Conservation (phyloP, 2,797 vertebrate species). For the Balearica regulorum region DNA sequence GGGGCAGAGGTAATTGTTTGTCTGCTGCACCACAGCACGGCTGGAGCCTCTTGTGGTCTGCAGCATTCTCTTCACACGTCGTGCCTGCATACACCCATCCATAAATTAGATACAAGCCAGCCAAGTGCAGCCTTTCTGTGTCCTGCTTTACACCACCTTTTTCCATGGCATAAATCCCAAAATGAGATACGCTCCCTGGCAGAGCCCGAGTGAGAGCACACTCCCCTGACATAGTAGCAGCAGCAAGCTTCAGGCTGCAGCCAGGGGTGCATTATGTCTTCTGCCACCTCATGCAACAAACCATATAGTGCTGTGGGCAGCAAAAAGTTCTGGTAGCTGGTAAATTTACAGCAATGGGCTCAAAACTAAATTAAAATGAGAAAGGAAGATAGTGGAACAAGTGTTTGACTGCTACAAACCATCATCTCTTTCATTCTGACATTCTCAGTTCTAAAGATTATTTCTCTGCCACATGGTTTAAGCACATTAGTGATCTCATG, state of each 20-base stretch:
- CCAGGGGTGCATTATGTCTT: not conserved
- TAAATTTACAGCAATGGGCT: not conserved
- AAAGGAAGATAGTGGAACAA: not conserved
- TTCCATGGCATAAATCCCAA: not conserved
- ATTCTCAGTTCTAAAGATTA: not conserved
- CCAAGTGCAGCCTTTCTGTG: not conserved
- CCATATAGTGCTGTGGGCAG: not conserved
- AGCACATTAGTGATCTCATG: not conserved
- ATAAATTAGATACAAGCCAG: not conserved
- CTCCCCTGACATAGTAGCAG: not conserved
- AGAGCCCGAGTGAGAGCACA: not conserved
- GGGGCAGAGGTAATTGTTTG: not conserved
- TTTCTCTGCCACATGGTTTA: not conserved
- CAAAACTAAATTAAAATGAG: not conserved
- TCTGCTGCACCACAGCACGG: fast-evolving
- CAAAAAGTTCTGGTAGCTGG: not conserved
- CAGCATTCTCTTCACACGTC: not conserved
- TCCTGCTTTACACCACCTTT: not conserved
- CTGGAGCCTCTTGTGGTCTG: not conserved
- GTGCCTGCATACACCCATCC: not conserved
- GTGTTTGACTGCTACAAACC: not conserved
- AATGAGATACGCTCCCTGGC: not conserved
- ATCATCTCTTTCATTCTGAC: not conserved
- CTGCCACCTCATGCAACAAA: not conserved
- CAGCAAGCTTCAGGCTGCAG: not conserved